Base-by-base conservation (phyloP, 2,797 vertebrate species). In the Phalloptychus januarius region DNA sequence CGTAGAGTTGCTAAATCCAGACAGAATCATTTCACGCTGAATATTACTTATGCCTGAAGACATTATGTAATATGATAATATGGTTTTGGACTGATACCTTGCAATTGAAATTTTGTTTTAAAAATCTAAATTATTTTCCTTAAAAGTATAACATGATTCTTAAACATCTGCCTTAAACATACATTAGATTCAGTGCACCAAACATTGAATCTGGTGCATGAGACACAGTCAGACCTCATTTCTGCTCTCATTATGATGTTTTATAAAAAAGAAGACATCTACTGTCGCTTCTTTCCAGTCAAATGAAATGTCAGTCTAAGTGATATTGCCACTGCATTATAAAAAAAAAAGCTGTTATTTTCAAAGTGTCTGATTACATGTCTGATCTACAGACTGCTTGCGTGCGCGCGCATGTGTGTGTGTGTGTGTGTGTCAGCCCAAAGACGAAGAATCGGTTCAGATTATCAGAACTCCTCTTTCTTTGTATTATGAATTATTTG, bases 211-310 rank as follows among this genome's bases (percentile, higher is more conserved):
- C 38, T 13, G 42, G 25, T n/a, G 6, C 42, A 1, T 5, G 5
- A 40, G 38, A 20, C 23, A 69, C 23, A 61, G n/a, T 63, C 31
- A 42, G 25, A 44, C 15, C 8, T 31, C 16, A 74, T 40, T 31
- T 56, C 15, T 74, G 36, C 38, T 56, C 3, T 11, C 31, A 40
- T 44, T 28, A n/a, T 77, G 81, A 92, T 79, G 89, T 87, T 88
- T 87, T 85, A 81, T 70, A 81, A 83, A 89, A 48, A 58, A 74
- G n/a, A 5, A 63, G 80, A 85, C 83, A 79, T 80, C 18, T 81
- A 83, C 90, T 83, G 76, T 81, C 82, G 74, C 74, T 80, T 87
- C 89, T 89, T 89, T 89, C 88, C 48, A 28, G 54, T 83, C 79
- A 77, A 88, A 74, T 85, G 28, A 86, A 91, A 85, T 33, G 77